phyloP scores from a whole-genome alignment of 2,888 invertebrate genomes.

The Ectropis crepuscularia region DNA sequence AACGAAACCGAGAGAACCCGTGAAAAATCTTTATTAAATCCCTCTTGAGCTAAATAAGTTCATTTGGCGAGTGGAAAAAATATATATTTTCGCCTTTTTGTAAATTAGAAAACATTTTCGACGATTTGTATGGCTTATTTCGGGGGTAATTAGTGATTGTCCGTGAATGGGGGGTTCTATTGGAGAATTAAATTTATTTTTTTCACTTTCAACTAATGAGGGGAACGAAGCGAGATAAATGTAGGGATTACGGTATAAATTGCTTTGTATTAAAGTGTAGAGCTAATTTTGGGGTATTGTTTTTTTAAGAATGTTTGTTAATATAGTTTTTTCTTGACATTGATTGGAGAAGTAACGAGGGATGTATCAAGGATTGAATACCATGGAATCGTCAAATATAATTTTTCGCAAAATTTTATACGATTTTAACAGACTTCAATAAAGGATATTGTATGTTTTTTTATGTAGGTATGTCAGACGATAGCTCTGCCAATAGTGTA shows the following conservation, averaged over 20 bases:
- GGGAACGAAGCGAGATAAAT: conserved; percentile 60
- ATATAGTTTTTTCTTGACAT: too few relatives aligned
- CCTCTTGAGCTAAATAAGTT: conserved; percentile 80
- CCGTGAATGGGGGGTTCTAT: conserved; percentile 56
- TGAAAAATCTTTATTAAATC: conserved; percentile 85
- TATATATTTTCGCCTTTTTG: conserved; percentile 64
- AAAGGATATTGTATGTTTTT: too few relatives aligned
- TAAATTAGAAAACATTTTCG: conserved; percentile 82
- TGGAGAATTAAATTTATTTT: conserved; percentile 71
- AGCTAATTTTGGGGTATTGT: conserved; percentile 28
- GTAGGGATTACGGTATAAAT: conserved; percentile 60
- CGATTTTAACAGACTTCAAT: too few relatives aligned
- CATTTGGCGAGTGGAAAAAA: conserved; percentile 70
- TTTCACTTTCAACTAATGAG: conserved; percentile 72
- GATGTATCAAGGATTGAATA: too few relatives aligned
- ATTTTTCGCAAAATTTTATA: too few relatives aligned
- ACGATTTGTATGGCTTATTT: conserved; percentile 82
- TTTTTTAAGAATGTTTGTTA: neutral
- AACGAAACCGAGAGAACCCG: conserved; percentile 69
- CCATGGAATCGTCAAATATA: too few relatives aligned
- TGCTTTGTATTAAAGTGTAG: conserved; percentile 42
- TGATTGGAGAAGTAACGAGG: too few relatives aligned
- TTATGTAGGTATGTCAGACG: too few relatives aligned
- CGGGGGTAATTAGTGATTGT: conserved; percentile 78
- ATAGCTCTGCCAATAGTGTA: too few relatives aligned